Base-by-base conservation (phyloP, 2,113 vertebrate genomes). In the Falcunculus frontatus region DNA sequence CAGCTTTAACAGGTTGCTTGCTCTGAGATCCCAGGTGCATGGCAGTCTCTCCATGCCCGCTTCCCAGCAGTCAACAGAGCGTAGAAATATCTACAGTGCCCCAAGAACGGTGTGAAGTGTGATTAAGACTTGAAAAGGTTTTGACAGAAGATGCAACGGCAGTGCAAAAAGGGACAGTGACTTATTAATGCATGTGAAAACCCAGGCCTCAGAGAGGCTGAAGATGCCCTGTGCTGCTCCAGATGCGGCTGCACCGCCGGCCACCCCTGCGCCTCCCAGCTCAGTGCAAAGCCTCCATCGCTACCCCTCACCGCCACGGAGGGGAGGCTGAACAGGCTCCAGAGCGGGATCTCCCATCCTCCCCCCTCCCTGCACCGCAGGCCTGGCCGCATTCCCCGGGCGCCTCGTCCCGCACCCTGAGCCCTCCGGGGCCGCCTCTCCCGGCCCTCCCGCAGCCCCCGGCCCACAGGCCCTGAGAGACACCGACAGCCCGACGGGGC, bases 271-370 rank as follows among this genome's bases (percentile, higher is more conserved):
- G 6, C 30, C 8, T n/a, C 68, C 70, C 8, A 1, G 42, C 29
- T 25, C 29, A 2, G 19, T 0, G 5, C 49, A 2, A 1, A 1
- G n/a, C 15, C 64, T 35, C 49, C 63, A 4, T 6, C 16, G n/a
- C 26, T 0, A 11, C 30, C 56, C 56, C 49, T 16, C 55, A 2
- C n/a, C 8, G 29, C 5, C 27, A 9, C 7, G 4, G 20, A 6
- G 44, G 4, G 14, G 7, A 33, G 32, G 42, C 4, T 3, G 7
- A 5, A 9, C 2, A 1, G 1, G 6, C 10, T 6, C 23, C 35
- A 3, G 32, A 14, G 29, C 5, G 4, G 17, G 23, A 0, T 20
- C 8, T 8, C 46, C 7, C 29, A 7, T 6, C 6, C 33, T 29
- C 4, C 47, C 41, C 7, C 20, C 29, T 33, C 55, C 39, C 47